Percentiles rank a stretch among this genome's conserved stretches.
These are phyloP conservation scores for Chromoteleia sp. DNA, from an alignment of 2,888 invertebrate genomes.

Conservation along the genomic window DNA sequence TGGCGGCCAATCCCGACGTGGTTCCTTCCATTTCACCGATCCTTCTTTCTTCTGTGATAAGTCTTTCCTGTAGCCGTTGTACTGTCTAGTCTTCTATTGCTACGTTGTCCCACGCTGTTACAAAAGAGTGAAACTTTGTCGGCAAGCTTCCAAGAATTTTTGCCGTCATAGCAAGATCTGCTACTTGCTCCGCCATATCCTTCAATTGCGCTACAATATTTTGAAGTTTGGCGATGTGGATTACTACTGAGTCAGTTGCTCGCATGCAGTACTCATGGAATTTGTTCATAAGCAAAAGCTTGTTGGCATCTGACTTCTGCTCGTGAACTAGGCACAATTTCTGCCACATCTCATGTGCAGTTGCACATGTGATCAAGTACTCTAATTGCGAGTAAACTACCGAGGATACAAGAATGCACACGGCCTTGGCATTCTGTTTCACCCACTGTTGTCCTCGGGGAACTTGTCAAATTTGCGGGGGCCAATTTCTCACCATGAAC, in stretches of 20 bases:
- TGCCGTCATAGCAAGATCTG: conserved; percentile 68
- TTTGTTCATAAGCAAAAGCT: conserved; percentile 44
- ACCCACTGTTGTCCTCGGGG: background rate
- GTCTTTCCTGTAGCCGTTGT: conserved; percentile 33
- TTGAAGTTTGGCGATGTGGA: conserved; percentile 61
- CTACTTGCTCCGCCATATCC: conserved; percentile 71
- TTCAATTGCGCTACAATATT: conserved; percentile 70
- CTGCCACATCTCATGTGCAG: conserved; percentile 66
- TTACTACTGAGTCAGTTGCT: conserved; percentile 57
- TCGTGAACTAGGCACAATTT: conserved; percentile 45
- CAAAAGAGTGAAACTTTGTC: conserved; percentile 68
- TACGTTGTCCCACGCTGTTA: conserved; percentile 73
- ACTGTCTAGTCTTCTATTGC: conserved; percentile 58
- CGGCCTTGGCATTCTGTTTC: conserved; percentile 56
- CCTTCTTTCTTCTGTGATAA: conserved; percentile 60
- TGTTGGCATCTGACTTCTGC: conserved; percentile 67
- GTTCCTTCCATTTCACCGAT: conserved; percentile 30
- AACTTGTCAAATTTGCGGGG: no score
- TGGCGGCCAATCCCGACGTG: conserved; percentile 27
- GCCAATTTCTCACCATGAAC: no score
- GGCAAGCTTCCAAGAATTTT: conserved; percentile 74
- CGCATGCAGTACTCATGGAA: conserved; percentile 67
- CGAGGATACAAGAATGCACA: conserved; percentile 28
- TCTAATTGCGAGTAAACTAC: conserved; percentile 49
- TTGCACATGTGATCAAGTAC: conserved; percentile 63